phyloP scores from a whole-genome alignment of 2,888 invertebrate genomes.

The Clivina fossor region DNA sequence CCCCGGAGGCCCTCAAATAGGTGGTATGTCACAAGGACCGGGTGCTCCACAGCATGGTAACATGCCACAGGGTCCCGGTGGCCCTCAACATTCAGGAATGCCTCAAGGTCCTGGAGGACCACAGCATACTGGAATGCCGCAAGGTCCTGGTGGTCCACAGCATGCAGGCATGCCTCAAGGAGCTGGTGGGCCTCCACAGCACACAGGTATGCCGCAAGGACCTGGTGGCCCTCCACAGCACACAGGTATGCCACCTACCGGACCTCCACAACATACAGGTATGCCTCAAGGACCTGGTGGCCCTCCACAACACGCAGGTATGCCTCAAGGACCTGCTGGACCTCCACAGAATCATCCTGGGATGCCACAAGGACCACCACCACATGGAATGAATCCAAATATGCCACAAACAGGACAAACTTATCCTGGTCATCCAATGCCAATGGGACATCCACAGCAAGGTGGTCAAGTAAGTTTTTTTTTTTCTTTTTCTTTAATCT shows the following conservation, averaged over 20 bases:
- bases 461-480: constrained; percentile 42
- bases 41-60: no score
- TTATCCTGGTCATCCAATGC: constrained; percentile 47
- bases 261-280: constrained; percentile 45
- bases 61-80: no score
- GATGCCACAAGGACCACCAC: constrained; percentile 49
- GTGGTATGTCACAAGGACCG: no score
- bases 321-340: constrained; percentile 42
- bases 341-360: constrained; percentile 52
- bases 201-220: no score
- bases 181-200: no score
- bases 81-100: no score
- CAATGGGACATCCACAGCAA: constrained; percentile 47
- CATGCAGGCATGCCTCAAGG: constrained; percentile 28
- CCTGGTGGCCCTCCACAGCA: constrained; percentile 45
- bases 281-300: no score
- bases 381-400: constrained; percentile 40
- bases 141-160: no score
- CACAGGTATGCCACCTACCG: constrained; percentile 45
- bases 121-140: no score
- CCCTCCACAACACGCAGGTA: constrained; percentile 39
- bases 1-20: no score
- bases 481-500: no score
- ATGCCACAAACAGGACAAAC: constrained; percentile 44
- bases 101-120: no score